Conservation (phyloP, 2,113 vertebrate species). For the Petrocephalus microphthalmus region DNA sequence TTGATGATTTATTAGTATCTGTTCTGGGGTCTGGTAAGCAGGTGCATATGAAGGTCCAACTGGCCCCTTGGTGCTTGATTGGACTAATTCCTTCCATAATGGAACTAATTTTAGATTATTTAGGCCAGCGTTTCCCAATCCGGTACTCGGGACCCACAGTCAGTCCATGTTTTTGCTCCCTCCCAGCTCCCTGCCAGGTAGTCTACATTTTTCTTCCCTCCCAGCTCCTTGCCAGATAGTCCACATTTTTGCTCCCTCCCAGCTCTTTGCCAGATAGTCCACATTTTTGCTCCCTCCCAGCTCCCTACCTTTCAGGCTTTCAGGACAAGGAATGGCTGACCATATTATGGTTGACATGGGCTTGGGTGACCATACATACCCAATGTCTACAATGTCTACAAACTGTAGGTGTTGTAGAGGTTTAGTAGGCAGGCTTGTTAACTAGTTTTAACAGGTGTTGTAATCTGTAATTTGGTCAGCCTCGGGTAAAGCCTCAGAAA, state of each 20-base stretch:
- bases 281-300: too few species aligned
- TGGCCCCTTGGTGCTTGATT: background rate
- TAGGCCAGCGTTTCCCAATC: background rate
- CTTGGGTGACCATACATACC: background rate
- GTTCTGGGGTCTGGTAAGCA: background rate
- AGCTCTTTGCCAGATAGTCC: background rate
- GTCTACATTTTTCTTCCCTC: background rate
- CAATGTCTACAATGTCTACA: background rate
- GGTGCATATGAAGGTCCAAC: background rate
- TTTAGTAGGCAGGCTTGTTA: background rate
- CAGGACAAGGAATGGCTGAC: background rate
- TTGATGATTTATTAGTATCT: background rate
- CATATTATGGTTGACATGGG: background rate
- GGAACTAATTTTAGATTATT: background rate
- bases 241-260: background rate
- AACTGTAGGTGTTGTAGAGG: background rate
- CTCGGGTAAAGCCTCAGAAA: constrained; percentile 10
- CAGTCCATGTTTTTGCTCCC: background rate
- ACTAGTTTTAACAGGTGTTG: background rate
- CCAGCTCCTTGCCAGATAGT: too few species aligned
- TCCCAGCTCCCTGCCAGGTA: background rate
- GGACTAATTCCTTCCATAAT: background rate
- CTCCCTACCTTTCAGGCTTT: too few species aligned
- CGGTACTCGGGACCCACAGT: background rate
- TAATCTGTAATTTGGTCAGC: background rate